phyloP scores from a whole-genome alignment of 1,140 invertebrate species.

The Eupristina koningsbergeri region DNA sequence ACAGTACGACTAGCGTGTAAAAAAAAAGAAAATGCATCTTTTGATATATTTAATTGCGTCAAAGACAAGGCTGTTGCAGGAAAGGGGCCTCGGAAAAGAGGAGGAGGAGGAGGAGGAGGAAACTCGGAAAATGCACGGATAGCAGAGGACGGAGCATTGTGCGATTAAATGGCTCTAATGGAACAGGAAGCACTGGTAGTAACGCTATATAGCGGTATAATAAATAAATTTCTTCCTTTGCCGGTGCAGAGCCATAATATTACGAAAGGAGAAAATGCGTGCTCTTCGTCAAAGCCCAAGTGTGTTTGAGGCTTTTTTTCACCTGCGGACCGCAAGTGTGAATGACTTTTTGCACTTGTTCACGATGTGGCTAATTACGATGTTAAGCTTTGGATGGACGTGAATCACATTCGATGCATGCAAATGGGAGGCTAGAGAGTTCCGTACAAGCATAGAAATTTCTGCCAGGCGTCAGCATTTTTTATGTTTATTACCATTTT shows the following conservation, averaged over 20 bases:
- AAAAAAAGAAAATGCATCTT: background rate
- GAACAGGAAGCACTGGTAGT: slow-evolving; percentile 26
- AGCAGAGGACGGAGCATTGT: slow-evolving; percentile 3
- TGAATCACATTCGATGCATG: background rate
- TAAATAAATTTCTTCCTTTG: slow-evolving; percentile 27
- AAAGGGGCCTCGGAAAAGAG: background rate
- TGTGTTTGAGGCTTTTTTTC: slow-evolving; percentile 6
- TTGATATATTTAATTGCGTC: background rate
- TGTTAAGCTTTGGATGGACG: background rate
- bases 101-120: background rate
- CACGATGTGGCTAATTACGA: background rate
- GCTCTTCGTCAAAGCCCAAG: background rate
- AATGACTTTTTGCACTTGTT: background rate
- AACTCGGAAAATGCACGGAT: background rate
- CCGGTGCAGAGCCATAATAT: slow-evolving; percentile 3
- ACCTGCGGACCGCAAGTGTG: background rate
- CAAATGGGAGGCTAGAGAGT: no score
- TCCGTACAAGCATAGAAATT: no score
- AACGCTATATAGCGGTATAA: slow-evolving; percentile 34
- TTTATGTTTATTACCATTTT: no score
- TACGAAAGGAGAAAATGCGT: slow-evolving; percentile 23
- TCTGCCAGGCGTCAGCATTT: no score
- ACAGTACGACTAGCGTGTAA: background rate
- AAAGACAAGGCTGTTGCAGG: background rate
- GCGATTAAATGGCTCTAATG: slow-evolving; percentile 32